Percentiles rank a stretch among this genome's conserved stretches.
Evolutionary conservation across 2,797 vertebrate genomes (phyloP).

Genomic region (Artibeus jamaicensis): DNA sequence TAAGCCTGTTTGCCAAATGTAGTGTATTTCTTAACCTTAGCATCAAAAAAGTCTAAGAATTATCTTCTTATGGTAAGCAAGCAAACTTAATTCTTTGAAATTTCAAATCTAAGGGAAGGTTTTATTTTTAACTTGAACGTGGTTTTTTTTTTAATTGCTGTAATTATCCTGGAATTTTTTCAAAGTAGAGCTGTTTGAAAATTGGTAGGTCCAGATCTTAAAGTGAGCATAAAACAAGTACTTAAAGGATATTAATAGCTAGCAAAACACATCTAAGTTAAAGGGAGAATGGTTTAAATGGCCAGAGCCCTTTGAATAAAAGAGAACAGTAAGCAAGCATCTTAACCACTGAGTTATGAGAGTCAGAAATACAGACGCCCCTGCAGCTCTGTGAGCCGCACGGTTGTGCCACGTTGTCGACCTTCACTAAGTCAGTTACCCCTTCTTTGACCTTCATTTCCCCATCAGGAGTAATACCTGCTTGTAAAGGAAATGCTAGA

Average conservation of each 20-base stretch:
- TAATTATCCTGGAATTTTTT: slow-evolving; percentile 68
- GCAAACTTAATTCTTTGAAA: slow-evolving; percentile 48
- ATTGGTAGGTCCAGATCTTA: slow-evolving; percentile 55
- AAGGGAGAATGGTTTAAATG: slow-evolving; percentile 42
- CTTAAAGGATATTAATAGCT: slow-evolving; percentile 49
- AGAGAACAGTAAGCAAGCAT: slow-evolving; percentile 51
- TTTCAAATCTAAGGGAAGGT: slow-evolving; percentile 24
- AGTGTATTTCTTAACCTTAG: slow-evolving; percentile 33
- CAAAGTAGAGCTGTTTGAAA: slow-evolving; percentile 62
- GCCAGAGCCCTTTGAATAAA: slow-evolving; percentile 56
- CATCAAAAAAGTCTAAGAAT: neutral
- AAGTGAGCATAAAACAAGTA: slow-evolving; percentile 46
- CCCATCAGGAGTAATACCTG: slow-evolving; percentile 59
- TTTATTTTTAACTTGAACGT: slow-evolving; percentile 64
- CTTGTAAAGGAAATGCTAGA: slow-evolving; percentile 39
- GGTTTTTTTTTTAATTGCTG: neutral
- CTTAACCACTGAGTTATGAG: slow-evolving; percentile 60
- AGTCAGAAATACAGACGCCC: slow-evolving; percentile 53
- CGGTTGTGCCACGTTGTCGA: neutral
- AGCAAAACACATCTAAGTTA: slow-evolving; percentile 52
- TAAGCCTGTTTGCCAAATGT: neutral
- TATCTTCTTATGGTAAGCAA: slow-evolving; percentile 7
- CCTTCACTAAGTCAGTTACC: slow-evolving; percentile 59
- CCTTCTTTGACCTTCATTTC: slow-evolving; percentile 52
- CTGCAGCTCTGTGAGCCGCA: neutral